Evolutionary conservation across 2,797 vertebrate species (phyloP).

Genomic region (Pseudochirops corinnae): DNA sequence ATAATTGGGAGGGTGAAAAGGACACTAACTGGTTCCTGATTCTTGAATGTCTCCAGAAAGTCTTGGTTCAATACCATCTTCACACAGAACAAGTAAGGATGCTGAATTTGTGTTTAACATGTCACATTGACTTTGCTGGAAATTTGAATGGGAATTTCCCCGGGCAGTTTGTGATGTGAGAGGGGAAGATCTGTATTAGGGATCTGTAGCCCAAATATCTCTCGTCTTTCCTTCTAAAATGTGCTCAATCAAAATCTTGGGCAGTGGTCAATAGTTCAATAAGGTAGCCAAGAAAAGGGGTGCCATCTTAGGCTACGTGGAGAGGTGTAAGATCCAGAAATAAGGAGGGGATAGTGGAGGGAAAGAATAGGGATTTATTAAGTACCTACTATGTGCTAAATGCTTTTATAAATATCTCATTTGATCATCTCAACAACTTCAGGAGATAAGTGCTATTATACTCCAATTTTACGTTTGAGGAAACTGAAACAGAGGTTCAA

Average conservation of each 20-base stretch:
- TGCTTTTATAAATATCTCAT: neutral
- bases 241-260: neutral
- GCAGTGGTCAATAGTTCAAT: neutral
- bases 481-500: neutral
- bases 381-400: neutral
- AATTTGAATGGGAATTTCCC: neutral
- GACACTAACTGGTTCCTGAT: neutral
- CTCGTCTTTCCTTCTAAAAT: neutral
- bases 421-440: neutral
- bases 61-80: neutral
- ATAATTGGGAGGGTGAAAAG: neutral
- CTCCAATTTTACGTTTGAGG: neutral
- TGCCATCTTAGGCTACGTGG: neutral
- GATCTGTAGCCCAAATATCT: neutral
- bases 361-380: neutral
- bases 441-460: neutral
- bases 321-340: neutral
- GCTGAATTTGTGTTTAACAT: neutral
- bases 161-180: neutral
- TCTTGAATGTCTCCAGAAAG: neutral
- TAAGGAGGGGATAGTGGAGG: neutral
- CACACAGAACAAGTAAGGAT: neutral
- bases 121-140: neutral
- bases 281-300: neutral
- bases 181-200: neutral